Evolutionary conservation across 1,140 invertebrate species (phyloP).

Genomic region (Aphaenogaster ashmeadi): DNA sequence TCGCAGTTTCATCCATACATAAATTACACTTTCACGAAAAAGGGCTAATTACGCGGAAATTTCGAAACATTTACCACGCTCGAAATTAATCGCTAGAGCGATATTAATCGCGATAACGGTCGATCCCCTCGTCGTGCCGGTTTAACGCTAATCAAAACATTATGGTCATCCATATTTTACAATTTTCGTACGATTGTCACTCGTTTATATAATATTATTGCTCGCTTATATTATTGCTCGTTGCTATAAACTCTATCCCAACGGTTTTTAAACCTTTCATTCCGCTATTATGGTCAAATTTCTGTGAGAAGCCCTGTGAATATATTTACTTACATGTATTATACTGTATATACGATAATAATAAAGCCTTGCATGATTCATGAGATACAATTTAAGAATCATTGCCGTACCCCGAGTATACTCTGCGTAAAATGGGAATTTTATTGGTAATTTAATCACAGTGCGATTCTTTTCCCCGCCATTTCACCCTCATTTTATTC

Average conservation of each 20-base stretch:
- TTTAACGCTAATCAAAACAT: conserved; percentile 30
- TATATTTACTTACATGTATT: not conserved
- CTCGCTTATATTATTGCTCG: not conserved
- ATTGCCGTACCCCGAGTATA: not conserved
- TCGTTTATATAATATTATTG: not conserved
- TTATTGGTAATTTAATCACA: not conserved
- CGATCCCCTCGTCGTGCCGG: not conserved
- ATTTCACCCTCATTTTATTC: conserved; percentile 27
- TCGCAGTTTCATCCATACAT: conserved; percentile 43
- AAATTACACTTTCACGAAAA: conserved; percentile 49
- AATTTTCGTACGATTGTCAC: not conserved
- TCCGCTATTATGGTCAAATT: not conserved
- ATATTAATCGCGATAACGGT: conserved; percentile 23
- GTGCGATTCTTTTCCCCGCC: not conserved
- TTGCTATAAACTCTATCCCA: not conserved
- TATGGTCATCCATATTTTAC: not conserved
- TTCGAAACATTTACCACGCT: conserved; percentile 27
- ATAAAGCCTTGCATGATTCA: not conserved
- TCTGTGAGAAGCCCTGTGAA: not conserved
- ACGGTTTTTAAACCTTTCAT: not conserved
- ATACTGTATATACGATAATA: not conserved
- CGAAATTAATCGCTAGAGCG: conserved; percentile 29
- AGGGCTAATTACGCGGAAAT: conserved; percentile 47
- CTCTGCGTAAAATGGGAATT: conserved; percentile 8
- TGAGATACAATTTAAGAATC: not conserved